Base-by-base conservation (phyloP, 23 tunicate species). In the Halocynthia aurantium region DNA sequence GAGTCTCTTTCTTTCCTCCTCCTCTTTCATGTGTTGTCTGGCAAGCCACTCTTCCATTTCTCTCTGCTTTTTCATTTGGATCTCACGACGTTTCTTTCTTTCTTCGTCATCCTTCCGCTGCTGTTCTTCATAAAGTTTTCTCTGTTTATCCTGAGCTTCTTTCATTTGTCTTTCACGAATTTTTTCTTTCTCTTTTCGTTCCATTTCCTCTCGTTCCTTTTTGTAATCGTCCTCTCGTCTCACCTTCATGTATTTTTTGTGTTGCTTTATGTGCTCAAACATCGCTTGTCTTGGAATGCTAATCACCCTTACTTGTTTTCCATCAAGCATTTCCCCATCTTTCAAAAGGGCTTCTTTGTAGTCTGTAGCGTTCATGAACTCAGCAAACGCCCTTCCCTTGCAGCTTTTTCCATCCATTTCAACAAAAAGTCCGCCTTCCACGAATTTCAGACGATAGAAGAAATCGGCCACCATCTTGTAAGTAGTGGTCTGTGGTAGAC, bases 281-380 rank as follows among this genome's bases (percentile, higher is more conserved):
- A 92, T 92, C 52, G 57, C 83, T 69, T 80, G 98, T 75, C 76
- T 81, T 5, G 88, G 70, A 69, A 92, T 58, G 22, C 83, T 67
- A 6, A 82, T 77, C 8, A 92, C 91, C 6, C 91, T 82, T 0
- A 92, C 82, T 56, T 82, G 92, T 55, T 86, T 82, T 50, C 92
- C 88, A 70, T 79, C 80, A 6, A 89, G 17, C 80, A 89, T 84
- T 75, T 89, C 96, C 9, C 98, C 88, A 80, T 92, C 98, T 69
- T 85, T 92, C 19, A 69, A 53, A 8, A 92, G 57, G 8, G 91
- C 98, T 49, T 78, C 78, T 51, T 86, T 81, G 56, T 64, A 92
- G 13, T 92, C 88, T 7, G 74, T 70, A 8, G 52, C 53, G 0
- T 85, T 11, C 10, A 17, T 22, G 80, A 86, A 92, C 57, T 92